A percentile compares a stretch with the other conserved stretches of the same genome.
Conservation (phyloP, 2,888 invertebrate species). For the Tinea trinotella region DNA sequence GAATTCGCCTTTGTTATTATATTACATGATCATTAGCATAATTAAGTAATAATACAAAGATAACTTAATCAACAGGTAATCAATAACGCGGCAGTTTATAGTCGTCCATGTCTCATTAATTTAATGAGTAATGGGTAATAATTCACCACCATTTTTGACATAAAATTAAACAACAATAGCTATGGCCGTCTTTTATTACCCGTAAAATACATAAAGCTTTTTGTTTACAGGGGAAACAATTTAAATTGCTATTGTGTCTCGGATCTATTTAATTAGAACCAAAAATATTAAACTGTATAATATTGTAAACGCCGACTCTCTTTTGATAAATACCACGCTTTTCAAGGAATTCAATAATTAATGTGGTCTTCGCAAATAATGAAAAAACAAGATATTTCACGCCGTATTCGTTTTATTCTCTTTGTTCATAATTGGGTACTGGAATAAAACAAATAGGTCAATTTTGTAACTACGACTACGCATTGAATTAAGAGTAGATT, state of each 20-base stretch:
- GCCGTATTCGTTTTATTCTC: too few species aligned
- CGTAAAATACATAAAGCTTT: constrained; percentile 9
- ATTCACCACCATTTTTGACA: not conserved
- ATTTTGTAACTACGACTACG: too few species aligned
- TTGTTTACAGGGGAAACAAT: constrained; percentile 13
- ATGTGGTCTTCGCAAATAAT: too few species aligned
- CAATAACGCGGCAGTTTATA: not conserved
- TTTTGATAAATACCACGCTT: constrained; percentile 15
- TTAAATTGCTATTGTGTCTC: constrained; percentile 17
- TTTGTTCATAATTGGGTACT: too few species aligned
- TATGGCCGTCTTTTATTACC: constrained; percentile 7
- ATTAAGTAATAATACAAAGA: too few species aligned
- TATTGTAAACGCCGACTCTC: constrained; percentile 5
- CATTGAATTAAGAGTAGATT: too few species aligned
- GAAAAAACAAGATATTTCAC: too few species aligned
- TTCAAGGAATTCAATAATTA: constrained; percentile 8
- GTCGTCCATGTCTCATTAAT: not conserved
- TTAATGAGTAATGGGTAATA: not conserved
- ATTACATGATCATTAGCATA: too few species aligned
- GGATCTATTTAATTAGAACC: constrained; percentile 16
- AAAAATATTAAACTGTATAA: constrained; percentile 13
- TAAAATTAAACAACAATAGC: constrained; percentile 4
- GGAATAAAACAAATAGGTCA: too few species aligned
- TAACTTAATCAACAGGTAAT: too few species aligned
- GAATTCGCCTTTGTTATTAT: too few species aligned